Evolutionary conservation across 2,797 vertebrate genomes (phyloP), one percentile per base, ranked within the genome.

Genomic region (Pipistrellus pipistrellus): DNA sequence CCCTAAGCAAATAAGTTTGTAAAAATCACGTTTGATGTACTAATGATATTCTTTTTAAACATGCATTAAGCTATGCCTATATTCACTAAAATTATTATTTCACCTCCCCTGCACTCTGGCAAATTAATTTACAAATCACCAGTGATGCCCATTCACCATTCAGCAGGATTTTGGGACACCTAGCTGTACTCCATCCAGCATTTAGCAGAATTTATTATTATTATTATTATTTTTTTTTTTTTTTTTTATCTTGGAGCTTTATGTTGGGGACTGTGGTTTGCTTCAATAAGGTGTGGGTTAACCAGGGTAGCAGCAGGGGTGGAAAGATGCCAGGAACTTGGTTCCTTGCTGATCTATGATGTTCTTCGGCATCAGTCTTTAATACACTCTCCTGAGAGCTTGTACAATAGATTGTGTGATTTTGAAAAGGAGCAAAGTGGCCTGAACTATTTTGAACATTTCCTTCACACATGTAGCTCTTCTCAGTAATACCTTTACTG

Each of bases 341-440:
- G 35, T 57, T 86, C 55, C 62, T 90, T 88, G 71, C 85, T 87
- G 83, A 69, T 44, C 20, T 55, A 25, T 27, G 64, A 75, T 91
- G 55, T 86, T 93, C 68, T 92, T 87, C 84, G 53, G 44, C 83
- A 85, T 89, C 55, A 59, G n/a, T 80, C 57, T 96, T 88, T 89
- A 92, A 89, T 91, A 80, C 88, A 3, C 15, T 68, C 80, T 83
- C 68, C 55, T n/a, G 46, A 94, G 83, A 96, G 62, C 48, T 69
- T 76, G 41, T 38, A n/a, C n/a, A n/a, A n/a, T n/a, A 89, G 80
- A 71, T 89, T 41, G 75, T 66, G 32, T 90, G 64, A 87, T 88
- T 71, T 89, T 72, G 93, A 90, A 96, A 81, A 85, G 57, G 15
- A 87, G 38, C 18, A 20, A 27, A 92, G 59, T 57, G 55, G 35